These are phyloP conservation scores for Ommatoiulus sabulosus DNA, from an alignment of 2,888 invertebrate species.

Conservation along the genomic window DNA sequence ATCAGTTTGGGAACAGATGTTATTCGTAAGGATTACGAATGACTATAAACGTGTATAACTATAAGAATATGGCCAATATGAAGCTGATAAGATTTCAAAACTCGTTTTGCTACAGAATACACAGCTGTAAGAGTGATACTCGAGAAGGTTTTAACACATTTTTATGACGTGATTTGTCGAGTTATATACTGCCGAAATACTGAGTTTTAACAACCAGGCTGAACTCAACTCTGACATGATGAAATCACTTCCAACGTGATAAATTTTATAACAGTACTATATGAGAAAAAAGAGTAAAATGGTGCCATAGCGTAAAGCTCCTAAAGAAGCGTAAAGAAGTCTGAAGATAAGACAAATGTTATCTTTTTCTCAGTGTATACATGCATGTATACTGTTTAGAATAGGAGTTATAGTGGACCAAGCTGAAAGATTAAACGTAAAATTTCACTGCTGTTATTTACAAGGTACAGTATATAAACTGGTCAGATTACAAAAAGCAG, in stretches of 20 bases:
- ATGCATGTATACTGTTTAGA: neutral
- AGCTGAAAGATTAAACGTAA: neutral
- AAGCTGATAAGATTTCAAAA: constrained; percentile 14
- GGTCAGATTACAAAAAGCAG: no score
- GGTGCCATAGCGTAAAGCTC: neutral
- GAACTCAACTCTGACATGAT: constrained; percentile 17
- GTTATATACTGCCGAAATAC: neutral
- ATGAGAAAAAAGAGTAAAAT: constrained; percentile 18
- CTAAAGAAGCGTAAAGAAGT: neutral
- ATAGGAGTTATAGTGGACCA: neutral
- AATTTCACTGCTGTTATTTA: neutral
- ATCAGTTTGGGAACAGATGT: neutral
- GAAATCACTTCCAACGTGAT: constrained; percentile 38
- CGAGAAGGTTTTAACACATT: neutral
- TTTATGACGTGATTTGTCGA: constrained; percentile 46
- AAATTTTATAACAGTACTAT: constrained; percentile 19
- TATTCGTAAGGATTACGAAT: neutral
- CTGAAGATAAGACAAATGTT: neutral
- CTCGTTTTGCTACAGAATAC: neutral
- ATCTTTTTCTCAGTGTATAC: neutral
- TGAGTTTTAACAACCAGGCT: neutral
- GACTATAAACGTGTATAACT: neutral
- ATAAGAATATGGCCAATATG: neutral
- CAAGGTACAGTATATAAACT: no score
- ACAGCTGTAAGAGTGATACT: neutral